A percentile compares a stretch with the other conserved stretches of the same genome.
These are phyloP conservation scores for Gouania willdenowi DNA, from an alignment of 2,797 vertebrate genomes.

Conservation along the genomic window DNA sequence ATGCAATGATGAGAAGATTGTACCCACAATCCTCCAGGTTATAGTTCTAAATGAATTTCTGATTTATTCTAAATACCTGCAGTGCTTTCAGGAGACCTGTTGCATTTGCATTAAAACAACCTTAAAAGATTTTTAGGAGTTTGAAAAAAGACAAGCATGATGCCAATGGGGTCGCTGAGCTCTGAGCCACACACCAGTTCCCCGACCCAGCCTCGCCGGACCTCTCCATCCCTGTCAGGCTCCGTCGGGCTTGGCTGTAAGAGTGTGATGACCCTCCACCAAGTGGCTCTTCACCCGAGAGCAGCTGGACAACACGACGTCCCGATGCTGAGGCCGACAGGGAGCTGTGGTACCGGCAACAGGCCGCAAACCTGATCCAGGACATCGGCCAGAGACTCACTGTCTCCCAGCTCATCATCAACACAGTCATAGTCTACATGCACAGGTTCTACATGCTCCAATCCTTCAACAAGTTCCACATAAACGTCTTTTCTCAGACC, in stretches of 20 bases:
- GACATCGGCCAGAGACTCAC: constrained; percentile 97
- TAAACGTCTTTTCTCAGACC: constrained; percentile 96
- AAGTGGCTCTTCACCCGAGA: constrained; percentile 98
- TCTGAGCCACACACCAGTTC: not conserved
- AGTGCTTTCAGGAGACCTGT: too few relatives aligned
- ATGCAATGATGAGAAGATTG: too few relatives aligned
- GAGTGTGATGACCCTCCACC: constrained; percentile 83
- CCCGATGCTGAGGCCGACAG: constrained; percentile 90
- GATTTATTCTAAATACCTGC: too few relatives aligned
- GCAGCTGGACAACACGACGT: constrained; percentile 91
- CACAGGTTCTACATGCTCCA: constrained; percentile 99
- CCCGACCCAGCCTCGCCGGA: not conserved
- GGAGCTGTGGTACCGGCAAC: constrained; percentile 94
- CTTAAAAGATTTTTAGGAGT: too few relatives aligned
- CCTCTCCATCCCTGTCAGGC: constrained; percentile 13
- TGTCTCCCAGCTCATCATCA: constrained; percentile 97
- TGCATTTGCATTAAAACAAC: too few relatives aligned
- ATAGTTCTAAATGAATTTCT: too few relatives aligned
- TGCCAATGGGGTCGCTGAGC: constrained; percentile 18
- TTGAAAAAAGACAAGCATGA: not conserved
- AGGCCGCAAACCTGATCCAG: constrained; percentile 95
- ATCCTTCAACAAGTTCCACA: constrained; percentile 96
- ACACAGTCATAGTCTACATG: constrained; percentile 99
- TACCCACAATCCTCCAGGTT: too few relatives aligned
- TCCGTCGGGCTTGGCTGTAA: constrained; percentile 70